Conservation (phyloP, 2,113 vertebrate species). For the Carlito syrichta region DNA sequence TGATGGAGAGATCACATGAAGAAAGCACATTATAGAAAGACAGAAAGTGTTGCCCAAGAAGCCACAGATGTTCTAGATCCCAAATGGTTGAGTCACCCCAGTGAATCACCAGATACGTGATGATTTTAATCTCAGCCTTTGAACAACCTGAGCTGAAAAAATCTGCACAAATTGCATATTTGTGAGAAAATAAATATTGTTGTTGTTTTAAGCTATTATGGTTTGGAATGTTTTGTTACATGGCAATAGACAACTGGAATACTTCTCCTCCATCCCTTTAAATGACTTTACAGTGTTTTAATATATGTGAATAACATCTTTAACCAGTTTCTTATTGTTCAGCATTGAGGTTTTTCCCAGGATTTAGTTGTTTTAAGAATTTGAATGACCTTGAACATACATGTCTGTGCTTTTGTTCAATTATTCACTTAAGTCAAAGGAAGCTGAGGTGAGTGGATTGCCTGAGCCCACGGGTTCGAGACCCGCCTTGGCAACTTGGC, state of each 20-base stretch:
- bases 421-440: not conserved
- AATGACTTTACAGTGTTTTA: not conserved
- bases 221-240: not conserved
- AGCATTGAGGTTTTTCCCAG: not conserved
- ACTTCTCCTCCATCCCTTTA: not conserved
- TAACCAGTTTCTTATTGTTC: not conserved
- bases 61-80: too few species aligned
- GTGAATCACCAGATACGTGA: not conserved
- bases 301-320: not conserved
- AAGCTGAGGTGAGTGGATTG: too few species aligned
- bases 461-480: too few species aligned
- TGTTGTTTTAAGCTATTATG: not conserved
- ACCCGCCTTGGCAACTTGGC: too few species aligned
- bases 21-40: not conserved
- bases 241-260: not conserved
- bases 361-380: not conserved
- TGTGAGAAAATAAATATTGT: not conserved
- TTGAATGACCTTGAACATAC: not conserved
- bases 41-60: not conserved
- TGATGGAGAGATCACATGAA: not conserved
- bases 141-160: not conserved
- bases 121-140: not conserved
- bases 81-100: not conserved
- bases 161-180: not conserved
- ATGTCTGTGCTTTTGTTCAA: not conserved